Evolutionary conservation across 2,797 vertebrate genomes (phyloP).

Genomic region (Amniataba percoides): DNA sequence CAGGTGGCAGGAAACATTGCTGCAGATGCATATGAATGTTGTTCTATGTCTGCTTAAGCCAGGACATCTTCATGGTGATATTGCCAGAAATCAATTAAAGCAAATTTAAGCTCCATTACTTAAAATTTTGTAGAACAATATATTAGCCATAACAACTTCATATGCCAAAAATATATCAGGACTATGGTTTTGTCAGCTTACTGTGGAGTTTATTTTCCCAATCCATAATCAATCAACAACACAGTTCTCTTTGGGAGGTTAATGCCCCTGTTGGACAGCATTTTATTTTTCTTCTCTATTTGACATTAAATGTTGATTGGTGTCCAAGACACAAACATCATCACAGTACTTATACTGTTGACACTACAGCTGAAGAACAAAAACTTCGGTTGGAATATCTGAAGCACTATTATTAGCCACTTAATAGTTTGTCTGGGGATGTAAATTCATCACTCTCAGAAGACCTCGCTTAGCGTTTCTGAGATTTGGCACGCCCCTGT

Average conservation of each 20-base stretch:
- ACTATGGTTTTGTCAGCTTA: not conserved
- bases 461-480: slow-evolving; percentile 41
- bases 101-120: not conserved
- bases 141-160: not conserved
- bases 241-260: not conserved
- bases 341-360: slow-evolving; percentile 9
- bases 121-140: not conserved
- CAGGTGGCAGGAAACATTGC: too few species aligned
- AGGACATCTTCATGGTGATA: not conserved
- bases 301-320: not conserved
- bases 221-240: too few species aligned
- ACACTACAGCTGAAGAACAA: slow-evolving; percentile 6
- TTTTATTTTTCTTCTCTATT: slow-evolving; percentile 7
- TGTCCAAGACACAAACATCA: slow-evolving; percentile 16
- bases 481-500: slow-evolving; percentile 13
- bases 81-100: not conserved
- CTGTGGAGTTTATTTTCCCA: not conserved
- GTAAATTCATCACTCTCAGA: slow-evolving; percentile 38
- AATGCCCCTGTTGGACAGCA: not conserved
- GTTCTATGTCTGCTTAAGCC: not conserved
- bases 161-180: not conserved
- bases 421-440: slow-evolving; percentile 39
- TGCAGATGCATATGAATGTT: not conserved
- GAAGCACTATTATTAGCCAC: slow-evolving; percentile 20
- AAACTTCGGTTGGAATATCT: slow-evolving; percentile 15